Conservation (phyloP, 2,113 vertebrate species). For the Burhinus bistriatus region DNA sequence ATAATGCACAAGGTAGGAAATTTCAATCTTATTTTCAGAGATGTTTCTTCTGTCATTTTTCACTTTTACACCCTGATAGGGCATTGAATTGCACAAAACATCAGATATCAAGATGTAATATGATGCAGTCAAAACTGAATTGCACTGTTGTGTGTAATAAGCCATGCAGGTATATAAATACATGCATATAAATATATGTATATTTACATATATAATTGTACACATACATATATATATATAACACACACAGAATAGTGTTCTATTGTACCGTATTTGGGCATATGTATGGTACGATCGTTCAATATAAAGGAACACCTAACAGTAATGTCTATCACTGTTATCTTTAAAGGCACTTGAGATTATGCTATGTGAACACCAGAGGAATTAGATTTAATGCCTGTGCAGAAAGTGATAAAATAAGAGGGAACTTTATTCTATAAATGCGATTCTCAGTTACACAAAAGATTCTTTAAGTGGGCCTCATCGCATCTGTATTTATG, state of each 20-base stretch:
- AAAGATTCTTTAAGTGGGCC: background rate
- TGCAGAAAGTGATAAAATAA: background rate
- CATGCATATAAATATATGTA: background rate
- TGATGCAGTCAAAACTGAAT: background rate
- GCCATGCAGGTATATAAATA: background rate
- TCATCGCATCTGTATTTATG: background rate
- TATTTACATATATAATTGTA: no score
- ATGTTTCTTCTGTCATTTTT: background rate
- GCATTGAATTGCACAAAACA: background rate
- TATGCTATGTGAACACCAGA: background rate
- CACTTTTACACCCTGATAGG: background rate
- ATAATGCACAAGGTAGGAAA: background rate
- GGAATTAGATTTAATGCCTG: background rate
- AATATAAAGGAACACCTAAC: background rate
- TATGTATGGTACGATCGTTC: background rate
- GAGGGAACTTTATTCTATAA: background rate
- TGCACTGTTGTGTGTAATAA: background rate
- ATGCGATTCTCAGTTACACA: background rate
- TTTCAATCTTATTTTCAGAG: background rate
- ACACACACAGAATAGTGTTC: background rate
- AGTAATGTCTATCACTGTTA: background rate
- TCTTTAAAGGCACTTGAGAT: background rate
- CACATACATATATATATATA: no score
- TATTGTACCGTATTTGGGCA: background rate
- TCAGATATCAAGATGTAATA: background rate